Evolutionary conservation across 2,888 invertebrate species (phyloP), one percentile per base, ranked within the genome.

Genomic region (Melangyna quadrimaculata): DNA sequence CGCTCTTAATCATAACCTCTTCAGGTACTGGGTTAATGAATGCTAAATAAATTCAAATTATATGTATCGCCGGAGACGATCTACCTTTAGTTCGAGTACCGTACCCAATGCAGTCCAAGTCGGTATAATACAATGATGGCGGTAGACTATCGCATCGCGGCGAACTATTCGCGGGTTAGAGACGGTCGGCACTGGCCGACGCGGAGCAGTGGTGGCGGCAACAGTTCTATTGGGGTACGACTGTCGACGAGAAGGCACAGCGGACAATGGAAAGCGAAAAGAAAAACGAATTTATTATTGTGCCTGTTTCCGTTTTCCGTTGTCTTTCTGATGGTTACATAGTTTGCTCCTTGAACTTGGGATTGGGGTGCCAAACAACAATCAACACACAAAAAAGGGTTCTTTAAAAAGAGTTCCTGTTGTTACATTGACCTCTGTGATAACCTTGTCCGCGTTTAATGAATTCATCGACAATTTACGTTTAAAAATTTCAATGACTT

Each of bases 1-100:
- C 67, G 70, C 77, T 86, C 77, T 86, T 80, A 86, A 86, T 86
- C 86, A 86, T 86, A 86, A 86, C 86, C 86, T 86, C 86, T 80
- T 59, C 77, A 86, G 86, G 86, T 86, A 80, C 86, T 92, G 91
- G 92, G 92, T 91, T 92, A 92, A 92, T 92, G 91, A 90, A 92
- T 92, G 92, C 90, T 91, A 92, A 92, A 89, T 88, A 89, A 88
- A 91, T 91, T 91, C 91, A 91, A 91, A 91, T 91, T 90, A 90
- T 90, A 91, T 91, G 91, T 91, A 91, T 91, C 91, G 89, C 88
- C 87, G 81, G 88, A 88, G 88, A 88, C 90, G 89, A 92, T 92
- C 92, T 91, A 87, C 89, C 81, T 86, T 59, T 81, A 72, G 81
- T 86, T 86, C 86, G 81, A 86, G 86, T 86, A 86, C 86, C 77